Evolutionary conservation across 2,113 vertebrate genomes (phyloP).

Genomic region (Seriola aureovittata): DNA sequence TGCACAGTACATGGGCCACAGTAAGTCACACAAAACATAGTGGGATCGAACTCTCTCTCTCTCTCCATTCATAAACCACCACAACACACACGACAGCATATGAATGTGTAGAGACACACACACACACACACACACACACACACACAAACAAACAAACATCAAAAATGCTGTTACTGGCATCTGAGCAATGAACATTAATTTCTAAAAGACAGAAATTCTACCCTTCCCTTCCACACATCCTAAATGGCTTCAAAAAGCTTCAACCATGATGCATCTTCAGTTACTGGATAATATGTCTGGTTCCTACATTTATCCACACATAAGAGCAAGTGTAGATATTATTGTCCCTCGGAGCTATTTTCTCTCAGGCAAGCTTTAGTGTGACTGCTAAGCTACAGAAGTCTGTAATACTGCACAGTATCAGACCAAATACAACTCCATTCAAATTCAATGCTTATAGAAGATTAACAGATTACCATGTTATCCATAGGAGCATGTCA

Average conservation of each 20-base stretch:
- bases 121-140: not conserved
- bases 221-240: not conserved
- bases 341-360: conserved; percentile 3
- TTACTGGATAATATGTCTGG: not conserved
- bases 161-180: conserved; percentile 6
- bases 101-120: not conserved
- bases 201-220: not conserved
- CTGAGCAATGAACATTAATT: not conserved
- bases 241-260: not conserved
- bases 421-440: conserved; percentile 24
- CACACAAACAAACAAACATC: not conserved
- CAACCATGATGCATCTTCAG: conserved; percentile 3
- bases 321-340: not conserved
- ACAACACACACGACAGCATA: not conserved
- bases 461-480: conserved; percentile 67
- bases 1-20: conserved; percentile 21
- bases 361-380: conserved; percentile 21
- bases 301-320: conserved; percentile 17
- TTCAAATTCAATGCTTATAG: conserved; percentile 29
- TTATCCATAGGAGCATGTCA: conserved; percentile 47
- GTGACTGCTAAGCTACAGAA: conserved; percentile 16
- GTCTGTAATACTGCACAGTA: conserved; percentile 9
- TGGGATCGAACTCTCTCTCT: conserved; percentile 8
- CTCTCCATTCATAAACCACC: conserved; percentile 6
- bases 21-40: conserved; percentile 28